phyloP scores from a whole-genome alignment of 1,140 invertebrate genomes.

The Melipona quadrifasciata region DNA sequence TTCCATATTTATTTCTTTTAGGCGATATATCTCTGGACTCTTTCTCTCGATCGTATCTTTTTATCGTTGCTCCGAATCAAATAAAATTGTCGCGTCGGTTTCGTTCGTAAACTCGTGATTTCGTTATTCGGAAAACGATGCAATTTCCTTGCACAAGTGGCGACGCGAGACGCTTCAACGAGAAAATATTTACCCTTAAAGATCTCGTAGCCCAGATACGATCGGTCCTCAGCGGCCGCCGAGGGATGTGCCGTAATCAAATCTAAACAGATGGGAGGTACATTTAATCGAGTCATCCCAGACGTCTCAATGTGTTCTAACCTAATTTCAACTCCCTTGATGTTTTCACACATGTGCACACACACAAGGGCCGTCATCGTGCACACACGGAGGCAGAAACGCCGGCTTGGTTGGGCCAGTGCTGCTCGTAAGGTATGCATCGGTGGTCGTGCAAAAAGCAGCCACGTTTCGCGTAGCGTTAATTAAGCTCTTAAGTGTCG shows the following conservation, averaged over 20 bases:
- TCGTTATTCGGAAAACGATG: neutral
- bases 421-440: conserved; percentile 30
- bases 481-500: conserved; percentile 60
- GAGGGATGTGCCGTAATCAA: conserved; percentile 63
- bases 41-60: neutral
- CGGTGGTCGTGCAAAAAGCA: conserved; percentile 48
- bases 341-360: conserved; percentile 31
- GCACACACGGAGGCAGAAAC: conserved; percentile 34
- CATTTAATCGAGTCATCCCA: conserved; percentile 70
- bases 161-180: neutral
- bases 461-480: conserved; percentile 48
- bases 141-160: neutral
- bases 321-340: conserved; percentile 66
- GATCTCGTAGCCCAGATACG: neutral
- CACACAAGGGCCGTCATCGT: conserved; percentile 29
- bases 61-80: neutral
- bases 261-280: conserved; percentile 73
- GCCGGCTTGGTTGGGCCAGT: conserved; percentile 25
- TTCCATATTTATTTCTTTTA: neutral
- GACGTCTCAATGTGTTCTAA: conserved; percentile 63
- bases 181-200: conserved; percentile 5
- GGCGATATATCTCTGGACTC: too few relatives aligned
- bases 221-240: conserved; percentile 47
- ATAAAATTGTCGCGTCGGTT: too few relatives aligned
- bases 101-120: too few relatives aligned